Evolutionary conservation across 1,140 invertebrate genomes (phyloP).

Genomic region (Halesus radiatus): DNA sequence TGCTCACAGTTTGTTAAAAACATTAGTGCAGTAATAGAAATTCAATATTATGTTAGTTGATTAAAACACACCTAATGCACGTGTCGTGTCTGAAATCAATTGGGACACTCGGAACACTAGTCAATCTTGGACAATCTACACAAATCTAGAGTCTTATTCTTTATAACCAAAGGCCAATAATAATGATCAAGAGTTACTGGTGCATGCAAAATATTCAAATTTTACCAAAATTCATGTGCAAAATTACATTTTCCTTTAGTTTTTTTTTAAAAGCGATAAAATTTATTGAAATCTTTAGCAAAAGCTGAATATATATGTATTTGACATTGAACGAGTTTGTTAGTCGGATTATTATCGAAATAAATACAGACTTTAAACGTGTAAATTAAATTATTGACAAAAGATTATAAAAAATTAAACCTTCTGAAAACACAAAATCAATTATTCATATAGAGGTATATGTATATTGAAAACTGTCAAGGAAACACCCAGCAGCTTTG

Average conservation of each 20-base stretch:
- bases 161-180: conserved; percentile 33
- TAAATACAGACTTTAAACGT: too few relatives aligned
- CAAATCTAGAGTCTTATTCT: background rate
- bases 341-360: too few relatives aligned
- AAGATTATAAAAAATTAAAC: conserved; percentile 10
- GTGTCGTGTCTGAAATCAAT: conserved; percentile 26
- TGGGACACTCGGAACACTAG: conserved; percentile 1
- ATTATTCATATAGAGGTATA: background rate
- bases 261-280: background rate
- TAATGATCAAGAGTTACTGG: background rate
- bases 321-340: too few relatives aligned
- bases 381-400: background rate
- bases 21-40: conserved; percentile 10
- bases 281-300: background rate
- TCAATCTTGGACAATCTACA: conserved; percentile 21
- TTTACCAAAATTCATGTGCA: background rate
- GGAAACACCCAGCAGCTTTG: too few relatives aligned
- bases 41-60: conserved; percentile 5
- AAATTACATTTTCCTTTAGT: background rate
- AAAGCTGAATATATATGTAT: background rate
- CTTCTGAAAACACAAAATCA: background rate
- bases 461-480: background rate
- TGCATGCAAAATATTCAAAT: conserved; percentile 11
- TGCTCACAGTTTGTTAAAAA: background rate
- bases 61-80: conserved; percentile 15